Evolutionary conservation across 2,797 vertebrate species (phyloP), one percentile per base, ranked within the genome.

Genomic region (Melanogrammus aeglefinus): DNA sequence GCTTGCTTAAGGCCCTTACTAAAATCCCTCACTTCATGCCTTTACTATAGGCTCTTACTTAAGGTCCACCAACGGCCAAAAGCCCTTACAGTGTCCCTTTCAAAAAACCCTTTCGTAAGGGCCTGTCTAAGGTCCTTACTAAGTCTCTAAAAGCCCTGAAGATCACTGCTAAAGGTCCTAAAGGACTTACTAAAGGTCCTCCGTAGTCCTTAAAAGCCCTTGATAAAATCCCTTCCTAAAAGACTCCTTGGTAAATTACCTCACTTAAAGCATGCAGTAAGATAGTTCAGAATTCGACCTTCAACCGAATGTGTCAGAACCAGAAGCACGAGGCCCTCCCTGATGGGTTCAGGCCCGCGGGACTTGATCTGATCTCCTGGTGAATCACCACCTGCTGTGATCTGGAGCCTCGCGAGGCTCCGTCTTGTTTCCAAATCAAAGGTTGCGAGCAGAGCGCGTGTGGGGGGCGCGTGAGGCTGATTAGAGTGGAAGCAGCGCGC

Each of bases 341-440:
- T 21, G 57, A 24, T 24, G 57, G n/a, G n/a, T 24, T 63, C 57
- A 63, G 57, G 21, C 57, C 47, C 18, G 16, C 47, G 47, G 47
- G 47, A 57, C 47, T 7, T 12, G 47, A 57, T 63, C 57, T 24
- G 57, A 63, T 63, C 57, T 63, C 57, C 8, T 63, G 57, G 16
- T n/a, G 57, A 63, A 63, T 63, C 57, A 35, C 35, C 29, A 35
- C 14, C n/a, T 73, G 72, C 31, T 35, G 31, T 73, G 31, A 73
- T 35, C 18, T 18, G 29, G 72, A 36, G 8, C 18, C 31, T 12
- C 16, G 71, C 29, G 27, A 72, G 71, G 71, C 29, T 51, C 47
- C 69, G 69, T 71, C 69, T 71, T 71, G 10, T 72, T 72, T 33
- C 33, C 21, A n/a, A 72, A 72, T 72, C 70, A 72, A 72, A 72